Base-by-base conservation (phyloP, 2,888 invertebrate species). In the Xestoiulus laeticollis region DNA sequence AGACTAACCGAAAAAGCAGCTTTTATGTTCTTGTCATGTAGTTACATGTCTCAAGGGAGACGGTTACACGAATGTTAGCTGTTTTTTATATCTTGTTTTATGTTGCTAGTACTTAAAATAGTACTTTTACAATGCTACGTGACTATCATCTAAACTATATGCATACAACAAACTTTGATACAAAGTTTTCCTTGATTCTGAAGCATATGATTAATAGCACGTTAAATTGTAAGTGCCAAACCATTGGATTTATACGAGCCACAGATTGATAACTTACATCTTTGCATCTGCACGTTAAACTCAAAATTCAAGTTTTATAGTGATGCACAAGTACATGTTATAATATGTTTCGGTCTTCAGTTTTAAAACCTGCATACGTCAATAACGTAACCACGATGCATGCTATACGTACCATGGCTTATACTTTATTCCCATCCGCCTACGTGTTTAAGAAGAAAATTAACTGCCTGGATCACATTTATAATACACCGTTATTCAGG, bases 401-500 rank as follows among this genome's bases (percentile, higher is more conserved):
- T 48, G 48, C 19, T 16, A 43, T 43, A 43, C 43, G 43, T 5
- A 16, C 48, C 14, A 48, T 48, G 48, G 3, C 22, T 2, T 68
- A 68, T 68, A 22, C 22, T 10, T 10, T 10, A 22, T 10, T 78
- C 30, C 30, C 78, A 30, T 78, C 14, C 30, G 30, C 78, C 10
- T 78, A 16, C 30, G 16, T 78, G 78, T 26, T 26, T 30, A 26
- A 78, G 78, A 14, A 30, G 14, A 78, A 78, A 78, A 78, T 78
- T 78, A 78, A 78, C 78, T 78, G 78, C 78, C 78, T 78, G 78
- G 16, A 78, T 78, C 78, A 16, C 78, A 78, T 78, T 78, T 78
- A 78, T 78, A 78, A 78, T 78, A 30, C 78, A 78, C 78, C 30
- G 78, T 26, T 78, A 78, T 30, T 16, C 30, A 10, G 16, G 1